Evolutionary conservation across 1,140 invertebrate genomes (phyloP), one percentile per base, ranked within the genome.

Genomic region (Meloidogyne exigua): DNA sequence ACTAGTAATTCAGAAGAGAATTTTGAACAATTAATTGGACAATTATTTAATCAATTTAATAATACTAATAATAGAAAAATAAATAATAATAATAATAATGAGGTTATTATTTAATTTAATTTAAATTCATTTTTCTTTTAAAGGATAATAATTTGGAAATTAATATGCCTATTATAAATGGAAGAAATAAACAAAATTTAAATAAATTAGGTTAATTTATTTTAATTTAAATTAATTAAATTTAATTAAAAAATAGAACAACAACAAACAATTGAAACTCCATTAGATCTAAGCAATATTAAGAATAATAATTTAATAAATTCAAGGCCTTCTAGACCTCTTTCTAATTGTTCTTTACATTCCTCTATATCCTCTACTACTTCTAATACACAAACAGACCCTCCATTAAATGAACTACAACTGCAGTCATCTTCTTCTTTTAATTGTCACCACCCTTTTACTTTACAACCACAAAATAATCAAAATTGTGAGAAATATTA

Each of bases 11-110:
- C 49, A n/a, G 49, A 57, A 21, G 49, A 57, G 21, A 57, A 5
- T 57, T 57, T 57, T n/a, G n/a, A 57, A n/a, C 18, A 57, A n/a
- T 57, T 57, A 57, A 57, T 57, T 57, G 49, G 49, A 57, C 49
- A 57, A 57, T 57, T 57, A 57, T 57, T 57, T 57, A 57, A 57
- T 57, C 49, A 57, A 57, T n/a, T n/a, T n/a, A n/a, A 57, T n/a
- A 49, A 49, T 49, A n/a, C 9, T n/a, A n/a, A 57, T n/a, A 57
- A 57, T n/a, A 57, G 9, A 57, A 57, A n/a, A 57, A n/a, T 9
- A n/a, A 57, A 18, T n/a, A 57, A 57, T n/a, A 57, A 57, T 49
- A 18, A 49, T 1, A 15, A 18, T 9, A n/a, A n/a, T 57, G 9
- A 57, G 1, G 0, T 18, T 9, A 57, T 21, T 49, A 18, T 1